Evolutionary conservation across 92 coral and sea anemone species (phyloP).

Genomic region (Umimayanthus kanabou): DNA sequence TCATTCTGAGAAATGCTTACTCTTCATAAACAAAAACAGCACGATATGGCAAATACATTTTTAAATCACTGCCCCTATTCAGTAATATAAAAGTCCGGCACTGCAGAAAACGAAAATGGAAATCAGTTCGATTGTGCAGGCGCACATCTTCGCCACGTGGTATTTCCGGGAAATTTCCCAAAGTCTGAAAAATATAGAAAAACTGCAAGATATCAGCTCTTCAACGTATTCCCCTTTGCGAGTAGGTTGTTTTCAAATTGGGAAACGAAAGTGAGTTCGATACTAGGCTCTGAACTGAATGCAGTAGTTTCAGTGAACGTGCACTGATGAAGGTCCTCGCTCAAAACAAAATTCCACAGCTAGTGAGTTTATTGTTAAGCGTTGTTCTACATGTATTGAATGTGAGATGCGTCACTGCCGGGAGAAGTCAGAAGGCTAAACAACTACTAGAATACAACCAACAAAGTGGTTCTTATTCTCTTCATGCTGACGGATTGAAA

Average conservation of each 20-base stretch:
- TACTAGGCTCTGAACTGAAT: too few species aligned
- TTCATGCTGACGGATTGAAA: constrained; percentile 22
- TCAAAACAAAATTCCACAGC: background rate
- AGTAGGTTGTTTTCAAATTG: too few species aligned
- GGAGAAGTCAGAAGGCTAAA: background rate
- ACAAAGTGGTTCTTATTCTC: background rate
- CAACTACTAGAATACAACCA: background rate
- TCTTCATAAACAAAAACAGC: too few species aligned
- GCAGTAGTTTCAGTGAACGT: too few species aligned
- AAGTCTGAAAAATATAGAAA: background rate
- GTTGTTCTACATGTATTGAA: background rate
- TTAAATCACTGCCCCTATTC: too few species aligned
- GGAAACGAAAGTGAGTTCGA: too few species aligned
- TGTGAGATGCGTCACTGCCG: background rate
- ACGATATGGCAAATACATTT: too few species aligned
- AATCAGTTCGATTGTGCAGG: background rate
- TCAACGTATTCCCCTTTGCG: too few species aligned
- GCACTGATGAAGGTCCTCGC: background rate
- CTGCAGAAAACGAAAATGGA: too few species aligned
- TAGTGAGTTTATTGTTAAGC: background rate
- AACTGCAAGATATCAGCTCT: background rate
- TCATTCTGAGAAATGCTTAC: too few species aligned
- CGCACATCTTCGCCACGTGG: background rate
- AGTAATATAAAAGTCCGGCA: too few species aligned
- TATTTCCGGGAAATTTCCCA: background rate